phyloP scores from a whole-genome alignment of 2,113 vertebrate genomes.

The Cisticola juncidis region DNA sequence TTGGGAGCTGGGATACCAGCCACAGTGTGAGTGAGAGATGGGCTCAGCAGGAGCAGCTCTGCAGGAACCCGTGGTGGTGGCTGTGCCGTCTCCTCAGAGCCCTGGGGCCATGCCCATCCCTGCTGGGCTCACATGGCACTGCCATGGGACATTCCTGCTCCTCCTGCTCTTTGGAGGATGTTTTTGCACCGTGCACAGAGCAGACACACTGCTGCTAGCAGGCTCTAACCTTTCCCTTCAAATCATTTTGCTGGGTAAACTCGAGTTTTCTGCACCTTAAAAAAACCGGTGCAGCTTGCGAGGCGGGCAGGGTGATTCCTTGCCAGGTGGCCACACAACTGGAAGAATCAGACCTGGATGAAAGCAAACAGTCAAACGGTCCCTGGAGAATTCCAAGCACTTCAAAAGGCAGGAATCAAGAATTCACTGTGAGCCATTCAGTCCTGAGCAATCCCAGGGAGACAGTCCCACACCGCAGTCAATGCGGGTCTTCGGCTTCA shows the following conservation, averaged over 20 bases:
- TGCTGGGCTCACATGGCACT: background rate
- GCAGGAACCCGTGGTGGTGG: background rate
- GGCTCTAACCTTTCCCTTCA: background rate
- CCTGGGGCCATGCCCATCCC: background rate
- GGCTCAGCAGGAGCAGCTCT: background rate
- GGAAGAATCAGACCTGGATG: background rate
- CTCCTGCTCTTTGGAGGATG: background rate
- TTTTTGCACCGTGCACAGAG: background rate
- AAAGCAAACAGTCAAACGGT: background rate
- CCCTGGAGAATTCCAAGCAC: background rate
- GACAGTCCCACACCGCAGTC: fast-evolving
- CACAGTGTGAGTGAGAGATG: fast-evolving
- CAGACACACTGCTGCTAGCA: background rate
- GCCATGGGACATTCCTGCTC: background rate
- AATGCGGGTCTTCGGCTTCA: background rate
- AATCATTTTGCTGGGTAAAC: background rate
- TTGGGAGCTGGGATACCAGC: fast-evolving
- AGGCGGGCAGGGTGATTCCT: background rate
- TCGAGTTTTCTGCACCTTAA: background rate
- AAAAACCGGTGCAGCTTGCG: background rate
- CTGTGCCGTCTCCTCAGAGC: background rate
- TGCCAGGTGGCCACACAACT: background rate
- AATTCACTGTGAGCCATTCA: background rate
- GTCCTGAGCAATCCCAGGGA: background rate
- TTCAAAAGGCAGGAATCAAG: background rate